A percentile compares a stretch with the other conserved stretches of the same genome.
phyloP scores from a whole-genome alignment of 2,888 invertebrate genomes.

The Papilio demoleus region DNA sequence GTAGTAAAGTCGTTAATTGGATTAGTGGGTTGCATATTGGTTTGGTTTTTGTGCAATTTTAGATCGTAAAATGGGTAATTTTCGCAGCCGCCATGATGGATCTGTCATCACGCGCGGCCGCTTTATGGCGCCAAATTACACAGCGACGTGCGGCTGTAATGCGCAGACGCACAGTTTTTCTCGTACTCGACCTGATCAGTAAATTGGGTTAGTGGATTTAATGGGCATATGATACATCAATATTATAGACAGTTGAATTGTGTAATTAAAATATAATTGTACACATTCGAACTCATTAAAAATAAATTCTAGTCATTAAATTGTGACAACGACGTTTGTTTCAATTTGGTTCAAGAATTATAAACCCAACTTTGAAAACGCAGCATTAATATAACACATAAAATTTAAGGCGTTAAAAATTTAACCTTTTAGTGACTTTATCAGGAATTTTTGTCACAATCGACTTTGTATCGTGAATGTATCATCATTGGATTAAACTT shows the following conservation, averaged over 20 bases:
- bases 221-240: background rate
- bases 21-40: slow-evolving; percentile 18
- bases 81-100: slow-evolving; percentile 47
- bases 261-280: background rate
- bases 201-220: slow-evolving; percentile 42
- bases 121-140: slow-evolving; percentile 64
- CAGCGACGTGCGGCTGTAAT: slow-evolving; percentile 47
- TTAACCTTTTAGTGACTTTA: no score
- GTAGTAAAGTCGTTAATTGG: slow-evolving; percentile 34
- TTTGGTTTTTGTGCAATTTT: slow-evolving; percentile 50
- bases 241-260: background rate
- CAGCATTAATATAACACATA: no score
- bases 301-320: no score
- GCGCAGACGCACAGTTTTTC: slow-evolving; percentile 46
- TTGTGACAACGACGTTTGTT: no score
- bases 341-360: no score
- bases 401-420: no score
- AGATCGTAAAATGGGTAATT: slow-evolving; percentile 56
- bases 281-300: background rate
- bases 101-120: slow-evolving; percentile 58
- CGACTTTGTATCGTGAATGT: no score
- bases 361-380: no score
- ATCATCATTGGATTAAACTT: no score
- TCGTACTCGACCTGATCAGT: slow-evolving; percentile 30
- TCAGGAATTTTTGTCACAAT: no score